Evolutionary conservation across 2,797 vertebrate species (phyloP), one percentile per base, ranked within the genome.

Genomic region (Trachurus trachurus): DNA sequence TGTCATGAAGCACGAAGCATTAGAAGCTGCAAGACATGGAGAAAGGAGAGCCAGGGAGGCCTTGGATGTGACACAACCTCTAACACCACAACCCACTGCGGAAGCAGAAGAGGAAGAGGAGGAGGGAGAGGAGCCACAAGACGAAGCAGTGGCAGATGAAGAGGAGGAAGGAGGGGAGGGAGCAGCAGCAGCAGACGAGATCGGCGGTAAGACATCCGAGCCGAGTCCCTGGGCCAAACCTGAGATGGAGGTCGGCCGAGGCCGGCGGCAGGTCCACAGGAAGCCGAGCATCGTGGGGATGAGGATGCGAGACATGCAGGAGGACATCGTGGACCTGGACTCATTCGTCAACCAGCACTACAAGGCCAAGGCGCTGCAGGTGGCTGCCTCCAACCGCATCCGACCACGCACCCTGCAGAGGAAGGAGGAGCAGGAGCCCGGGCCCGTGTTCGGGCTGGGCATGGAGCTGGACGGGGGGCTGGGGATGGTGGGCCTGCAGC

Each of bases 301-400:
- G 77, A 90, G 78, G 71, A 88, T 89, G 40, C 80, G 57, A 5
- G 72, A 87, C 1, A 71, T 72, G 15, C 90, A 78, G 60, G 95
- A 96, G 56, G 95, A 96, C 85, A 97, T 97, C 6, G 94, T 97
- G 83, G 96, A 97, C 78, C 93, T 97, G 47, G 96, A 98, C 90
- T 94, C 89, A 0, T 96, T 95, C 64, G 93, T 94, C 17, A 88
- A 94, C 90, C 93, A 93, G 82, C 94, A 94, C 85, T 97, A 94
- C 87, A 96, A 93, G 81, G 94, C 89, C 82, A 96, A 96, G 80
- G 95, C 93, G 0, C 84, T 94, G 80, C 92, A 86, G 12, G 19
- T 79, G 49, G 92, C 87, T 0, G 71, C 91, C n/a, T 71, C 91
- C 53, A 91, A 63, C 37, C 81, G 86, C 7, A 78, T 93, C 45